Conservation (phyloP, 2,888 invertebrate genomes). For the Leptinotarsa haldemani region DNA sequence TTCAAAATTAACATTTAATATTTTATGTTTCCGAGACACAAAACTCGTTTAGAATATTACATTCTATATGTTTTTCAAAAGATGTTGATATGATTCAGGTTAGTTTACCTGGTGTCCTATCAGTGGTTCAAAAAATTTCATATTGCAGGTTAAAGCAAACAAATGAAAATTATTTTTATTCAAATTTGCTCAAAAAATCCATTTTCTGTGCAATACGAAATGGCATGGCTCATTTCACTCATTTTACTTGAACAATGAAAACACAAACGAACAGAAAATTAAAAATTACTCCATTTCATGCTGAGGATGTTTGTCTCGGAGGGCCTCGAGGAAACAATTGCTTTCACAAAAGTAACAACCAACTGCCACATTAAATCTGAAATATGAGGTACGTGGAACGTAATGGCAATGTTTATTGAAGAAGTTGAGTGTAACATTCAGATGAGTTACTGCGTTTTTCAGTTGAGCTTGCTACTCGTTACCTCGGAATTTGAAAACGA, state of each 20-base stretch:
- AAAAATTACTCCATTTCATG: constrained; percentile 5
- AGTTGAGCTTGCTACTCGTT: constrained; percentile 1
- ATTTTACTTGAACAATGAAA: constrained; percentile 1
- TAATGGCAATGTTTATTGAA: constrained; percentile 15
- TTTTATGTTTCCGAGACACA: no score
- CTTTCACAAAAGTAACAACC: constrained; percentile 10
- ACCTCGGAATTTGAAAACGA: constrained; percentile 10
- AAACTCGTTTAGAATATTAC: no score
- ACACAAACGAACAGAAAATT: not conserved
- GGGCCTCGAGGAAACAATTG: constrained; percentile 8
- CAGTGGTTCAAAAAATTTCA: no score
- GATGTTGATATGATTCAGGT: no score
- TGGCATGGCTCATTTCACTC: not conserved
- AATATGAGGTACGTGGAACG: constrained; percentile 14
- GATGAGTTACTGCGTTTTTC: constrained; percentile 10
- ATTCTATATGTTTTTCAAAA: no score
- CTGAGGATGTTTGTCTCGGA: constrained; percentile 12
- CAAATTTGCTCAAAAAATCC: not conserved
- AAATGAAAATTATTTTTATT: not conserved
- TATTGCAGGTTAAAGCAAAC: no score
- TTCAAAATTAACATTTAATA: no score
- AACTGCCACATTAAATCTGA: constrained; percentile 6
- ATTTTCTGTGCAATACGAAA: not conserved
- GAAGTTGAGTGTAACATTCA: constrained; percentile 10
- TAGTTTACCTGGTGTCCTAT: no score